phyloP scores from a whole-genome alignment of 1,140 invertebrate species.

The Capitella teleta region DNA sequence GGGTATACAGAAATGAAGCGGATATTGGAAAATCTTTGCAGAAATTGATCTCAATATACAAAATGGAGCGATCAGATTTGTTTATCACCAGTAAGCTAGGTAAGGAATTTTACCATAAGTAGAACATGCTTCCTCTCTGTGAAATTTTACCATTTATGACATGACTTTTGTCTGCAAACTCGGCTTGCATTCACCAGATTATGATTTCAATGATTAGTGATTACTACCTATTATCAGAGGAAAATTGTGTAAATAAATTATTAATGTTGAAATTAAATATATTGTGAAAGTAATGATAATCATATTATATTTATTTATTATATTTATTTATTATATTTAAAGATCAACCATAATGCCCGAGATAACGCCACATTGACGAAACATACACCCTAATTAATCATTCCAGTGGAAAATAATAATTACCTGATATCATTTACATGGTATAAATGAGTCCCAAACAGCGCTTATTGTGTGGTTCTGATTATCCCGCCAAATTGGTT shows the following conservation, averaged over 20 bases:
- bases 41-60: slow-evolving; percentile 27
- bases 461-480: too few relatives aligned
- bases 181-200: not conserved
- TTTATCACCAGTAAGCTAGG: slow-evolving; percentile 68
- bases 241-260: not conserved
- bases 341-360: too few relatives aligned
- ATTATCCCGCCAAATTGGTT: too few relatives aligned
- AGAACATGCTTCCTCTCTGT: not conserved
- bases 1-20: slow-evolving; percentile 61
- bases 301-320: too few relatives aligned
- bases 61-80: slow-evolving; percentile 55
- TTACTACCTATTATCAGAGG: not conserved
- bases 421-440: too few relatives aligned
- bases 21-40: slow-evolving; percentile 54
- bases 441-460: too few relatives aligned
- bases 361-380: too few relatives aligned
- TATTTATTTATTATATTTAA: too few relatives aligned
- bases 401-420: too few relatives aligned
- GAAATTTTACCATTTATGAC: not conserved
- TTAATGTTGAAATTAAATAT: not conserved
- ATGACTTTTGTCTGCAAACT: not conserved
- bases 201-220: not conserved
- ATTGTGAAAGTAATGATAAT: not conserved
- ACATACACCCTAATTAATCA: too few relatives aligned
- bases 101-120: slow-evolving; percentile 10